Percentiles rank a stretch among this genome's conserved stretches.
These are phyloP conservation scores for Brachylomia viminalis DNA, from an alignment of 2,888 invertebrate genomes.

Conservation along the genomic window DNA sequence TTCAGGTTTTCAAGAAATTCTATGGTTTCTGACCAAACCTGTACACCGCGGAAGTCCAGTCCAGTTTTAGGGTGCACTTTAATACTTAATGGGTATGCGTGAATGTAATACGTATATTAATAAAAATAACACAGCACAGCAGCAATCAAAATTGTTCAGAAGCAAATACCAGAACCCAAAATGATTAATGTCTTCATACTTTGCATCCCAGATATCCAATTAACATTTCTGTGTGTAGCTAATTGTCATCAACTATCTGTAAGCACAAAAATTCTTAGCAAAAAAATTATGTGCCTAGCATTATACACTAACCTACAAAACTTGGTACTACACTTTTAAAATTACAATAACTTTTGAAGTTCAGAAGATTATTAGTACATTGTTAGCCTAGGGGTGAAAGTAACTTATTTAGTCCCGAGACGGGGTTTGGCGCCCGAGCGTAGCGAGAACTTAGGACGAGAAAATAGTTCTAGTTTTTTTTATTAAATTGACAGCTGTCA, in stretches of 20 bases:
- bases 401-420: no score
- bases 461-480: no score
- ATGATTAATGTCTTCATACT: constrained; percentile 6
- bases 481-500: no score
- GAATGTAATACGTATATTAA: not conserved
- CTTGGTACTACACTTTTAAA: no score
- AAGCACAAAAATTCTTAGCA: not conserved
- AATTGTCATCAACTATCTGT: constrained; percentile 24
- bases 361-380: no score
- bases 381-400: no score
- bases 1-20: not conserved
- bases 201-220: constrained; percentile 18
- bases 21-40: not conserved
- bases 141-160: constrained; percentile 22
- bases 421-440: no score
- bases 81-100: not conserved
- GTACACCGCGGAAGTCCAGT: not conserved
- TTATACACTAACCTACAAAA: no score
- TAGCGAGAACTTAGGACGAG: no score
- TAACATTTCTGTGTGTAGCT: constrained; percentile 29
- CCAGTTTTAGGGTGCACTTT: not conserved
- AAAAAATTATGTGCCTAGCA: no score
- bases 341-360: no score
- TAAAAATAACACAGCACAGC: not conserved
- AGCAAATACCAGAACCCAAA: not conserved